Base-by-base conservation (phyloP, 2,888 invertebrate species). In the Parnassius glacialis region DNA sequence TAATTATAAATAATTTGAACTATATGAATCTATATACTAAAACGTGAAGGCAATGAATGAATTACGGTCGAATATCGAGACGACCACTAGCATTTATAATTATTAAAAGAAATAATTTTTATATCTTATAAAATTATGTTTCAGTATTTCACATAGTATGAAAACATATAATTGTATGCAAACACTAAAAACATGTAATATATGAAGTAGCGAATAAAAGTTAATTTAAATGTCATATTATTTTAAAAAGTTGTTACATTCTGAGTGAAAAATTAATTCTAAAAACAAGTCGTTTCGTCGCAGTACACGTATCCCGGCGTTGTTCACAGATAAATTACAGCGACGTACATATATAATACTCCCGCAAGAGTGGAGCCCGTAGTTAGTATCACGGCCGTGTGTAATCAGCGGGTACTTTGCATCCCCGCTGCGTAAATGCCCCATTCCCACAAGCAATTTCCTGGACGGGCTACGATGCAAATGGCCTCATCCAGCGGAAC, bases 381-480 rank as follows among this genome's bases (percentile, higher is more conserved):
- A 67, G 68, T 70, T 69, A 67, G 62, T 66, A 68, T 69, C 68
- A 65, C 62, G 65, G 68, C 44, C 57, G 68, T 70, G 71, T 70
- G 72, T 71, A 74, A 77, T 78, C 74, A 74, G 66, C 68, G 70
- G 70, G 63, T 64, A 68, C 68, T 76, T 75, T 78, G 73, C 69
- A 71, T 68, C 65, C 74, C 68, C 72, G 62, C 66, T 60, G 68
- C 71, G 70, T 67, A 53, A 61, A 54, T 53, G 65, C 67, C 64
- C 65, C 66, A 66, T 67, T 69, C 67, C 65, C 69, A 52, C 65
- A 68, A 66, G 67, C 69, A 75, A 82, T 81, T 84, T 82, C 81
- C 83, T 79, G 80, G 74, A 74, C 75, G 74, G 70, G 69, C 72
- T 70, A 68, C 73, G 70, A 77, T 76, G 79, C 81, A 79, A 83